phyloP scores from a whole-genome alignment of 2,888 invertebrate species.

The Oxystoma pomonae region DNA sequence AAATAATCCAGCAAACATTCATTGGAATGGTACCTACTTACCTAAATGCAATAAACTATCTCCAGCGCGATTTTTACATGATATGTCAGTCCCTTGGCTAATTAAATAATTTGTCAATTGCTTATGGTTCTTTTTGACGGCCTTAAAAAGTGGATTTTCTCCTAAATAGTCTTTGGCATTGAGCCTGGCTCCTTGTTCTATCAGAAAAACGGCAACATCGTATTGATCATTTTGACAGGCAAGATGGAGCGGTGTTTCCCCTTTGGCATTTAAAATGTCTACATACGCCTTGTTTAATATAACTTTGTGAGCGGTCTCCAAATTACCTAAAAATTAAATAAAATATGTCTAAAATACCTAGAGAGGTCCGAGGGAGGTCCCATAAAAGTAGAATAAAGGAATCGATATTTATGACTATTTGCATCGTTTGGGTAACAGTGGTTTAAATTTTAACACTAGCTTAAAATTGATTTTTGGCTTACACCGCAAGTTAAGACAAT shows the following conservation, averaged over 20 bases:
- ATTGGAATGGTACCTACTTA: no score
- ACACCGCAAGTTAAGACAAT: no score
- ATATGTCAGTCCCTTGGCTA: constrained; percentile 22
- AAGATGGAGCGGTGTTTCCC: constrained; percentile 29
- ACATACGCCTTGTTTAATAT: constrained; percentile 24
- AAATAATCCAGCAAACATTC: no score
- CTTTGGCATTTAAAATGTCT: constrained; percentile 26
- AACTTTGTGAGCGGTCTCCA: constrained; percentile 25
- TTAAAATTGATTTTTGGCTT: no score
- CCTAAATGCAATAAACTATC: constrained; percentile 26
- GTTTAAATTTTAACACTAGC: no score
- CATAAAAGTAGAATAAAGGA: no score
- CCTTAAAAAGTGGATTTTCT: constrained; percentile 28
- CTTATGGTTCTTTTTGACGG: constrained; percentile 20
- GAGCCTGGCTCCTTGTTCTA: constrained; percentile 24
- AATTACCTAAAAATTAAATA: constrained; percentile 24
- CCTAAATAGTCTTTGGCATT: constrained; percentile 24
- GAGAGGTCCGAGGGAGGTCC: no score
- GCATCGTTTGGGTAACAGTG: no score
- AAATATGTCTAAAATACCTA: no score
- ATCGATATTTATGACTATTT: no score
- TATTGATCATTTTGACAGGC: constrained; percentile 28
- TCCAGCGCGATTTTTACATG: constrained; percentile 22
- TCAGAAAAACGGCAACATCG: constrained; percentile 23
- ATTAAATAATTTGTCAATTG: constrained; percentile 26